These are phyloP conservation scores for Galaxias olidus DNA, from an alignment of 2,797 vertebrate species.

Conservation along the genomic window DNA sequence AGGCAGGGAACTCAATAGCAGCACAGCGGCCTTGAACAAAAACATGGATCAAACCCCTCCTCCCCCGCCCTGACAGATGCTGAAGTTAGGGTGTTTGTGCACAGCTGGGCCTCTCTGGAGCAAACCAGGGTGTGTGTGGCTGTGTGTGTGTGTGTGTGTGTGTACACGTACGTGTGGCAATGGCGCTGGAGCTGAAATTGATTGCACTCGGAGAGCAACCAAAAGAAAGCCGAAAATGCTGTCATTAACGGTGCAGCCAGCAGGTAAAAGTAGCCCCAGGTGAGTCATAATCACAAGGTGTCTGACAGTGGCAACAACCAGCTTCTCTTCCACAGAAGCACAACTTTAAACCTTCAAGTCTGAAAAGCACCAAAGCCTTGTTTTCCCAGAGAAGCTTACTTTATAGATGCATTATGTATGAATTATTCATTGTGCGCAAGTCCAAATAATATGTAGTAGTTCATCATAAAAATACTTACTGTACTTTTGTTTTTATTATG, in stretches of 20 bases:
- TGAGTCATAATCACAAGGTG: neutral
- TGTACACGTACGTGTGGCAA: constrained; percentile 9
- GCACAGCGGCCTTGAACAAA: constrained; percentile 41
- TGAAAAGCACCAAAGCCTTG: constrained; percentile 5
- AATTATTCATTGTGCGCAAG: no score
- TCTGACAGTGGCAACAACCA: constrained; percentile 27
- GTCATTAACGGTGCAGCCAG: constrained; percentile 43
- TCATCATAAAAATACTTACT: no score
- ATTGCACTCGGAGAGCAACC: constrained; percentile 36
- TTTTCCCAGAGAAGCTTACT: neutral
- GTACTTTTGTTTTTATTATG: no score
- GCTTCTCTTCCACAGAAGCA: neutral
- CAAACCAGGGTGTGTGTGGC: constrained; percentile 15
- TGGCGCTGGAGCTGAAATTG: constrained; percentile 45
- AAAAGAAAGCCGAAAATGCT: constrained; percentile 38
- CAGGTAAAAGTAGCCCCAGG: constrained; percentile 17
- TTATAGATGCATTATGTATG: neutral
- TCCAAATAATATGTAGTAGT: no score
- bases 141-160: neutral
- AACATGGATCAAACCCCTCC: constrained; percentile 46
- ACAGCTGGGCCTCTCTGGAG: constrained; percentile 56
- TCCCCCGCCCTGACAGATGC: constrained; percentile 51
- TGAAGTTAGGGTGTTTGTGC: constrained; percentile 51
- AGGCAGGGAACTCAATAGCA: constrained; percentile 54
- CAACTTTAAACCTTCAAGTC: constrained; percentile 33